phyloP scores from a whole-genome alignment of 2,113 vertebrate species.

The Notarius lentiginosus region DNA sequence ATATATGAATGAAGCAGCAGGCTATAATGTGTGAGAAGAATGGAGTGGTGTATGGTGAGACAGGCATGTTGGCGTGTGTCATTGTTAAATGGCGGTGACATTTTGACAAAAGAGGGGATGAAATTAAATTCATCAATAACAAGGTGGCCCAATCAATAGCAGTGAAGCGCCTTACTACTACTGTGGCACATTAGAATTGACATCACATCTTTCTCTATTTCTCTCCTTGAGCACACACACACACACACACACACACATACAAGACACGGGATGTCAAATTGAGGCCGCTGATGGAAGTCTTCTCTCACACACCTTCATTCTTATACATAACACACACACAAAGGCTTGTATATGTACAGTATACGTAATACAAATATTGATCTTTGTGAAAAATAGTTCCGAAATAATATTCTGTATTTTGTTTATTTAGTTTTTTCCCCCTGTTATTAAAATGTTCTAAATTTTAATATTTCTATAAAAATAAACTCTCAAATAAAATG shows the following conservation, averaged over 20 bases:
- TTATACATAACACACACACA: background rate
- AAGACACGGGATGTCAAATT: slow-evolving; percentile 18
- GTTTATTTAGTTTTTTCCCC: background rate
- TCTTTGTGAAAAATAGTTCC: background rate
- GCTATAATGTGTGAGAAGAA: slow-evolving; percentile 54
- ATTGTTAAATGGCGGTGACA: slow-evolving; percentile 73
- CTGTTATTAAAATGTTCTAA: background rate
- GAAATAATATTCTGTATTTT: background rate
- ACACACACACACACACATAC: slow-evolving; percentile 35
- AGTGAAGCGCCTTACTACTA: slow-evolving; percentile 41
- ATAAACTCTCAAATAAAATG: background rate
- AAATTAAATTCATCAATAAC: slow-evolving; percentile 79
- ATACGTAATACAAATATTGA: too few species aligned
- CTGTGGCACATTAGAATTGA: slow-evolving; percentile 52
- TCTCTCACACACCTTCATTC: background rate
- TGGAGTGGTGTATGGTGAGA: background rate
- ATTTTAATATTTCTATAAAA: background rate
- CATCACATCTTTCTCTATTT: slow-evolving; percentile 52
- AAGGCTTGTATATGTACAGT: background rate
- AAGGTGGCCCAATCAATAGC: slow-evolving; percentile 71
- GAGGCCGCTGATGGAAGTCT: slow-evolving; percentile 1
- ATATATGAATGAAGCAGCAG: slow-evolving; percentile 28
- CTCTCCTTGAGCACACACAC: slow-evolving; percentile 50
- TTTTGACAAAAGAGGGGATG: slow-evolving; percentile 75
- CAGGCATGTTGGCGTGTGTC: slow-evolving; percentile 43